Evolutionary conservation across 2,888 invertebrate genomes (phyloP), one percentile per base, ranked within the genome.

Genomic region (Polymixis lichenea): DNA sequence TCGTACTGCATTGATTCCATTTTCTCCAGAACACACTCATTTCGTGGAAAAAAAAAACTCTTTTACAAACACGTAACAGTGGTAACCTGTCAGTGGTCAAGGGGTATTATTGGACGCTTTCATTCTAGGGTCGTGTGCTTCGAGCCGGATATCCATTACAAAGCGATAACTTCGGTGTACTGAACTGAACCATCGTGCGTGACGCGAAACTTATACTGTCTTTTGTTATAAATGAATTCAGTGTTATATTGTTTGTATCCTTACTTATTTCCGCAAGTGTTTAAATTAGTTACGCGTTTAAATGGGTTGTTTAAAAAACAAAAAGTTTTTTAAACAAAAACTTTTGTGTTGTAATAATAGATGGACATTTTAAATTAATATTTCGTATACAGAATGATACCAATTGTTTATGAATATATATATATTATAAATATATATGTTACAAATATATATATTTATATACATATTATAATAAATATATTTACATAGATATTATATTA

Each of bases 141-240:
- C 64, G 56, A 78, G 15, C 76, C 79, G 68, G 77, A 87, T 87
- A 83, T 78, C 82, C 73, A 84, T 87, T 84, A 88, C 75, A 83
- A 73, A 86, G 77, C 79, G 82, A 82, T 86, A 80, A 86, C 75
- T 78, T 67, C 65, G 22, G 55, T 76, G 68, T 77, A 79, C 71
- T 66, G 78, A 82, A 79, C 71, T 66, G 78, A 82, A 64, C 61
- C 60, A 64, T 60, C 75, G 76, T 77, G 77, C 83, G 82, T 86
- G 87, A 76, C 79, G 65, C 1, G 75, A 28, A 62, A 77, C 56
- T 77, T 76, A 77, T 61, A 61, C 58, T 62, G 8, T 61, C 51
- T 76, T 77, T 78, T 75, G 28, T 65, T 61, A 15, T 55, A 58
- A 53, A 65, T 69, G 28, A 32, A 46, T 58, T 19, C 28, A 51